Conservation (phyloP, 2,797 vertebrate species). For the Poecilia gillii region DNA sequence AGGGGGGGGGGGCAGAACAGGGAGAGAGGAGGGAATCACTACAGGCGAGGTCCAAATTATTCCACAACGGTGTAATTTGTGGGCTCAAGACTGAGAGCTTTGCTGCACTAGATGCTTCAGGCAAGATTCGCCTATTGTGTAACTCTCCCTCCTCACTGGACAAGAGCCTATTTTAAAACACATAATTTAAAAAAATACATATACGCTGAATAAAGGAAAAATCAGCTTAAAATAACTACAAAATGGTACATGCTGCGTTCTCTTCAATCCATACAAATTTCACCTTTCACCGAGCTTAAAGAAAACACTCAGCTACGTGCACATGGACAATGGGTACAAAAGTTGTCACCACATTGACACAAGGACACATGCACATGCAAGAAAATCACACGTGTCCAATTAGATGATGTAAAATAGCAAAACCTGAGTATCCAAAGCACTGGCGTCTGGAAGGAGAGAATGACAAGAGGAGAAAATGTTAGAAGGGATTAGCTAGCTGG, state of each 20-base stretch:
- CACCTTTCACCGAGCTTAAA: conserved; percentile 11
- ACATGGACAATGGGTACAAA: conserved; percentile 6
- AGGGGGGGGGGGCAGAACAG: conserved; percentile 14
- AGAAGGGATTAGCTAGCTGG: conserved; percentile 67
- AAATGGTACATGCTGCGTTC: conserved; percentile 79
- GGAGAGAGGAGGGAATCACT: conserved; percentile 55
- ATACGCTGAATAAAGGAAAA: conserved; percentile 69
- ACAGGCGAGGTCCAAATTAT: conserved; percentile 67
- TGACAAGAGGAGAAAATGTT: conserved; percentile 81
- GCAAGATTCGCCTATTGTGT: conserved; percentile 67
- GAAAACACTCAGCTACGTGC: conserved; percentile 15
- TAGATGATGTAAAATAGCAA: conserved; percentile 73
- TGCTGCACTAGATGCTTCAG: conserved; percentile 58
- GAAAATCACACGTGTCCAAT: conserved; percentile 34
- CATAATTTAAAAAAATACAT: conserved; percentile 53
- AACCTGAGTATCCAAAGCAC: conserved; percentile 98
- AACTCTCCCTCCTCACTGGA: conserved; percentile 63
- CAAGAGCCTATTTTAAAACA: conserved; percentile 54
- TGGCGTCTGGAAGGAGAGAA: conserved; percentile 92
- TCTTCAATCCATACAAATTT: conserved; percentile 38
- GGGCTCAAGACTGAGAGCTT: conserved; percentile 72
- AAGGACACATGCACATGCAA: conserved; percentile 56
- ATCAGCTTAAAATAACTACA: conserved; percentile 55
- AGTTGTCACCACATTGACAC: conserved; percentile 14
- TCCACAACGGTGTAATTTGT: conserved; percentile 73